These are phyloP conservation scores for Phalacrocorax aristotelis DNA, from an alignment of 2,113 vertebrate genomes.

Conservation along the genomic window DNA sequence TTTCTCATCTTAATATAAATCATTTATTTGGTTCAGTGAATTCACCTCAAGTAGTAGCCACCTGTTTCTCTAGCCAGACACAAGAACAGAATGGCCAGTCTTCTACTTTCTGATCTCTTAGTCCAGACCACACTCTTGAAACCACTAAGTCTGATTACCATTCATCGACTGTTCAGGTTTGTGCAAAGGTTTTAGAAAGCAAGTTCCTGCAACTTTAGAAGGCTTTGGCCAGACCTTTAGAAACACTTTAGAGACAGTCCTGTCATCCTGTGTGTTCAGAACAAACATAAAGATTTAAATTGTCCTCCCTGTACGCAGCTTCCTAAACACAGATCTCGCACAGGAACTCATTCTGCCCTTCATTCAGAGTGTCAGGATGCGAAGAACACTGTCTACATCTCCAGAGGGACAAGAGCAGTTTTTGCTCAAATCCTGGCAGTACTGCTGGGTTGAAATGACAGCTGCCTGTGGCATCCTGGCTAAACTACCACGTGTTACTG, in stretches of 20 bases:
- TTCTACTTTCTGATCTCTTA: background rate
- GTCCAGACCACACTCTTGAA: background rate
- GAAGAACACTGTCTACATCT: background rate
- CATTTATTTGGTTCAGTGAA: background rate
- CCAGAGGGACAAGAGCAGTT: background rate
- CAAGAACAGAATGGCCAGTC: background rate
- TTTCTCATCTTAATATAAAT: background rate
- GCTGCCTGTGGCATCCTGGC: background rate
- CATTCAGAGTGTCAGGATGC: background rate
- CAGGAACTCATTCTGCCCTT: background rate
- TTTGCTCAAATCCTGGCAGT: background rate
- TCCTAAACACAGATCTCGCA: background rate
- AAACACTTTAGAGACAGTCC: background rate
- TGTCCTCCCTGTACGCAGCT: background rate
- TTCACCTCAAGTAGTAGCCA: background rate
- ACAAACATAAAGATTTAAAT: background rate
- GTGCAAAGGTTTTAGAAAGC: background rate
- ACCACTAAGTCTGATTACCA: background rate
- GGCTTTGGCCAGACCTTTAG: background rate
- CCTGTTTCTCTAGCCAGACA: background rate
- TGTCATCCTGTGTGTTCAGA: background rate
- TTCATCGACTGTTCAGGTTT: background rate
- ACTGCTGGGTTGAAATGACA: background rate
- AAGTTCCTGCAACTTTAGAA: background rate
- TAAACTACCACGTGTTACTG: background rate